Base-by-base conservation (phyloP, 1,140 invertebrate species). In the Drosophila melanogaster region DNA sequence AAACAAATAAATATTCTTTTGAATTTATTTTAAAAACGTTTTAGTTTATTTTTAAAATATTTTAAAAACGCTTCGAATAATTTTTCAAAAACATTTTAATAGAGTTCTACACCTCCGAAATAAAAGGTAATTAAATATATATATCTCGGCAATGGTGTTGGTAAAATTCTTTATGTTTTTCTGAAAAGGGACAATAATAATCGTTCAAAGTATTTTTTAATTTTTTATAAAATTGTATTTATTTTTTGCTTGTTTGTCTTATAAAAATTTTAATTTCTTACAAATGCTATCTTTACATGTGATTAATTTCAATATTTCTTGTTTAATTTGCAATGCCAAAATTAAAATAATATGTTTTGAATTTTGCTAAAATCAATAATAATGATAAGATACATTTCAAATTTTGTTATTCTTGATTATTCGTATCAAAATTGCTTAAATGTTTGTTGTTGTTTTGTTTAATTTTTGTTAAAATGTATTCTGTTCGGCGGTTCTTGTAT, bases 321-420 rank as follows among this genome's bases (percentile, higher is more conserved):
- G 57, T 53, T 47, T 65, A 47, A 60, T 77, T 70, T 77, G 38
- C 49, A 55, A 75, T 81, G 67, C 51, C 69, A 67, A 78, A 66
- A 55, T 22, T 8, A 33, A 58, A 86, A 76, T 76, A 71, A 83
- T 65, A 61, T 17, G 22, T 51, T 64, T 83, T 38, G 59, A 86
- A 86, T 86, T 86, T 86, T 47, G 83, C 83, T 86, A 86, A 87
- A 83, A 79, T 87, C 70, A 86, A 62, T 72, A 58, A 79, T 69
- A 87, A 87, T 79, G 46, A 46, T 79, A 79, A 87, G 76, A 86
- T 87, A 83, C 58, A 62, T 60, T 67, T 67, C 26, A 37, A 62
- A n/a, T 46, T 43, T 51, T 24, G 35, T 59, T 30, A 6, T 59
- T 47, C 38, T 64, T 54, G 37, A 8, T 59, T 67, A 62, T 59